Conservation (phyloP, 2,113 vertebrate genomes). For the Sphaerodactylus townsendi region DNA sequence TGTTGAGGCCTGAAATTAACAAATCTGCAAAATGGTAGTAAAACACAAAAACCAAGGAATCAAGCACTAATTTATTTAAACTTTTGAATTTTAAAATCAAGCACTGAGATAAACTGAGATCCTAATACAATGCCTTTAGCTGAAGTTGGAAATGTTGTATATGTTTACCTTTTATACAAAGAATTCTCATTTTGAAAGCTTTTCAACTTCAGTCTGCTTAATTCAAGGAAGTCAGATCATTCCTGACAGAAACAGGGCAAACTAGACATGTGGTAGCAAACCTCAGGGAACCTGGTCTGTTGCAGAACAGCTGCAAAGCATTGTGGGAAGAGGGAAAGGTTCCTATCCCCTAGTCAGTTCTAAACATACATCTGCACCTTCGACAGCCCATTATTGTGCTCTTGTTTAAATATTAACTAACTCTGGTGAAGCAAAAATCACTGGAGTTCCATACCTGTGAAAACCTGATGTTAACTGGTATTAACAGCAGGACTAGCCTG, state of each 20-base stretch:
- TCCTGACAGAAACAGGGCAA: background rate
- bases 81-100: background rate
- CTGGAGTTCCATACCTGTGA: background rate
- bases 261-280: background rate
- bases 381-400: background rate
- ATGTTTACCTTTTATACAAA: background rate
- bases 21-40: too few species aligned
- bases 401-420: background rate
- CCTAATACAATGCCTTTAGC: background rate
- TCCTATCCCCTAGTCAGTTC: background rate
- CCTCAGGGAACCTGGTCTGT: background rate
- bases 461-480: background rate
- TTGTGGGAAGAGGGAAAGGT: background rate
- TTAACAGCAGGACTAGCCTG: background rate
- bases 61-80: background rate
- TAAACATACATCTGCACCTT: background rate
- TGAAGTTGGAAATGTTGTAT: background rate
- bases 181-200: background rate
- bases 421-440: background rate
- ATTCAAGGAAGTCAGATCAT: background rate
- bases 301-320: background rate
- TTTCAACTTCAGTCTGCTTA: background rate
- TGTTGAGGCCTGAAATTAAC: background rate
- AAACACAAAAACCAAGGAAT: background rate
- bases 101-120: background rate